Percentiles rank a stretch among this genome's conserved stretches.
These are phyloP conservation scores for Heterotis niloticus DNA, from an alignment of 2,113 vertebrate genomes.

Conservation along the genomic window DNA sequence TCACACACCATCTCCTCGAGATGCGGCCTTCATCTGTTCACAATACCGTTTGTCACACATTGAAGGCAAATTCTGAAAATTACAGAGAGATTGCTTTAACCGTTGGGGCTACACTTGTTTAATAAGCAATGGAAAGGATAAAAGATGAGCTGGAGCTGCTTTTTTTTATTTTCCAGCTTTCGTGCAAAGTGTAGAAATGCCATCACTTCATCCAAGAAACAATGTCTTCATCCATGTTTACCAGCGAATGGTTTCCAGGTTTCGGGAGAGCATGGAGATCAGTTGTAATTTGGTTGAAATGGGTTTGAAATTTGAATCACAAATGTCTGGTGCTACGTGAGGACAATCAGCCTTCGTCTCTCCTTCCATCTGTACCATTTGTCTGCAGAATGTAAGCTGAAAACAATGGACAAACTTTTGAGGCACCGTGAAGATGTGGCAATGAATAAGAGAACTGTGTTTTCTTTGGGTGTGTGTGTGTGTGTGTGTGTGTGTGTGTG, in stretches of 20 bases:
- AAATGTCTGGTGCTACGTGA: too few relatives aligned
- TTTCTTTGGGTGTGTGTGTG: background rate
- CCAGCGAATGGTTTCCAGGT: too few relatives aligned
- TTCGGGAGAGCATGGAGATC: too few relatives aligned
- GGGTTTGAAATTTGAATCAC: too few relatives aligned
- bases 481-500: background rate
- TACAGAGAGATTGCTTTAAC: background rate
- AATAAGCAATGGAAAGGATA: background rate
- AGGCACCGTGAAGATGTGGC: too few relatives aligned
- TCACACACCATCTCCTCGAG: background rate
- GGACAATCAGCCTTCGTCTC: too few relatives aligned
- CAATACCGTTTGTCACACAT: slow-evolving; percentile 8
- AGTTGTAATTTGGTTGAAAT: too few relatives aligned
- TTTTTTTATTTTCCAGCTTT: background rate
- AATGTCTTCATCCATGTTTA: too few relatives aligned
- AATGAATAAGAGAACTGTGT: background rate
- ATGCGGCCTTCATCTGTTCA: slow-evolving; percentile 13
- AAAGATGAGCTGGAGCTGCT: background rate
- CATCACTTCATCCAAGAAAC: too few relatives aligned
- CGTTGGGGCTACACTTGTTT: background rate
- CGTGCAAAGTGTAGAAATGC: background rate
- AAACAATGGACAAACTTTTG: too few relatives aligned
- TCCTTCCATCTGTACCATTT: too few relatives aligned
- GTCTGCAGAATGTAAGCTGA: too few relatives aligned
- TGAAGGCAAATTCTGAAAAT: background rate